Evolutionary conservation across 2,888 invertebrate species (phyloP).

Genomic region (Archips crataeganus): DNA sequence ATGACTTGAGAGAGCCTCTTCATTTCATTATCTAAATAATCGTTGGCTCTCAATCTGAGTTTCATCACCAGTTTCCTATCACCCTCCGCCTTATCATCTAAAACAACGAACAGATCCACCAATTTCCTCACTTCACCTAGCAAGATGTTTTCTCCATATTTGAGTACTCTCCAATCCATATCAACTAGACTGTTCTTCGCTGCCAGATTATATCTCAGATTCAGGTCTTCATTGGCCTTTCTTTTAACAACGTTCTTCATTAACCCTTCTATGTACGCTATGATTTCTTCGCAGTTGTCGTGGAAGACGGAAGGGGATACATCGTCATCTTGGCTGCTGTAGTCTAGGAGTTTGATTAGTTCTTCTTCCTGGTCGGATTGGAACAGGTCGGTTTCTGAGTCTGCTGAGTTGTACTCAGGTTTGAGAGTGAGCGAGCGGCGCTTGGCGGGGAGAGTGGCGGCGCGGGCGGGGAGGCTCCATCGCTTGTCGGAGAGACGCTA

Average conservation of each 20-base stretch:
- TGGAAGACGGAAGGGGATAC: constrained; percentile 78
- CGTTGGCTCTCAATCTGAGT: constrained; percentile 63
- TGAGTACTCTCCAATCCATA: constrained; percentile 81
- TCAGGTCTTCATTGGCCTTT: constrained; percentile 63
- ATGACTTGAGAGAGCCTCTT: constrained; percentile 76
- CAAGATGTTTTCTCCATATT: constrained; percentile 80
- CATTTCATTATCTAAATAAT: constrained; percentile 78
- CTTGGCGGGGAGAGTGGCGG: constrained; percentile 62
- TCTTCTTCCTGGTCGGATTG: constrained; percentile 93
- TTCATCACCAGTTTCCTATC: constrained; percentile 63
- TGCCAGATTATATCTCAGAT: constrained; percentile 73
- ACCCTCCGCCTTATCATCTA: constrained; percentile 62
- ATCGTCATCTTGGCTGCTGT: constrained; percentile 88
- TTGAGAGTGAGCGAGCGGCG: constrained; percentile 63
- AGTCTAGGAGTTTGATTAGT: constrained; percentile 90
- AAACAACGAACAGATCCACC: constrained; percentile 68
- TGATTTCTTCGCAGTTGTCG: constrained; percentile 77
- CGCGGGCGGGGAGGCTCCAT: constrained; percentile 78
- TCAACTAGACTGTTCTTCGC: constrained; percentile 74
- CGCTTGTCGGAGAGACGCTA: constrained; percentile 80
- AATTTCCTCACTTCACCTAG: constrained; percentile 77
- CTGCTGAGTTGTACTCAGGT: constrained; percentile 74
- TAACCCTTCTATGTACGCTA: constrained; percentile 72
- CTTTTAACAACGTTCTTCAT: constrained; percentile 61
- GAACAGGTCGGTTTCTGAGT: constrained; percentile 91